These are phyloP conservation scores for Eleginops maclovinus DNA, from an alignment of 2,113 vertebrate species.

Conservation along the genomic window DNA sequence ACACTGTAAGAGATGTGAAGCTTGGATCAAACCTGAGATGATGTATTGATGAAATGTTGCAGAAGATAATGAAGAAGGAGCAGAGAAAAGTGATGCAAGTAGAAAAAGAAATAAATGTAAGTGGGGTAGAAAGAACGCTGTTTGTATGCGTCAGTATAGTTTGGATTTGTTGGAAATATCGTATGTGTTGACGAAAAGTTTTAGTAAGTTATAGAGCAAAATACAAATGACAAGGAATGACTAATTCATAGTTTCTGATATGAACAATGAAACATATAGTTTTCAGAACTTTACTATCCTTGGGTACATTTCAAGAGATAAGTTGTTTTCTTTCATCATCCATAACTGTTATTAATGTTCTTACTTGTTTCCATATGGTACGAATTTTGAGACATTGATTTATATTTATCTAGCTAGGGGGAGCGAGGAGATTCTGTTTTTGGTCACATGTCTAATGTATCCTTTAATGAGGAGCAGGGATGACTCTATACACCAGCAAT, in stretches of 20 bases:
- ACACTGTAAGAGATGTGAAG: background rate
- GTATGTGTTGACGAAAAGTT: constrained; percentile 33
- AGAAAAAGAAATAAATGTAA: background rate
- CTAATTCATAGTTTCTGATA: constrained; percentile 16
- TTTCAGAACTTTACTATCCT: constrained; percentile 20
- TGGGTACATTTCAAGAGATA: background rate
- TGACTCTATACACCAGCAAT: constrained; percentile 43
- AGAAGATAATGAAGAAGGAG: constrained; percentile 1
- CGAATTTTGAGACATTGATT: constrained; percentile 12
- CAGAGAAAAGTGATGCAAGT: constrained; percentile 15
- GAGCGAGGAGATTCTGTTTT: constrained; percentile 58
- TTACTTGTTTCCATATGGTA: constrained; percentile 26
- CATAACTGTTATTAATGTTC: constrained; percentile 3
- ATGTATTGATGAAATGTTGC: constrained; percentile 6
- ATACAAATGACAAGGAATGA: background rate
- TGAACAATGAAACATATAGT: background rate
- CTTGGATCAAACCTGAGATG: background rate
- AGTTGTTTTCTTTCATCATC: background rate
- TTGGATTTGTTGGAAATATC: background rate
- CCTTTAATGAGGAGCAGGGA: constrained; percentile 68
- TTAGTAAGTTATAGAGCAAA: background rate
- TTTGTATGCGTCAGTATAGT: background rate
- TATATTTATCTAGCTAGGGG: constrained; percentile 56
- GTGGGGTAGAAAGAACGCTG: background rate
- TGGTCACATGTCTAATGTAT: constrained; percentile 69